These are phyloP conservation scores for Drosophila pseudotalamancana DNA, from an alignment of 2,888 invertebrate genomes.

Conservation along the genomic window DNA sequence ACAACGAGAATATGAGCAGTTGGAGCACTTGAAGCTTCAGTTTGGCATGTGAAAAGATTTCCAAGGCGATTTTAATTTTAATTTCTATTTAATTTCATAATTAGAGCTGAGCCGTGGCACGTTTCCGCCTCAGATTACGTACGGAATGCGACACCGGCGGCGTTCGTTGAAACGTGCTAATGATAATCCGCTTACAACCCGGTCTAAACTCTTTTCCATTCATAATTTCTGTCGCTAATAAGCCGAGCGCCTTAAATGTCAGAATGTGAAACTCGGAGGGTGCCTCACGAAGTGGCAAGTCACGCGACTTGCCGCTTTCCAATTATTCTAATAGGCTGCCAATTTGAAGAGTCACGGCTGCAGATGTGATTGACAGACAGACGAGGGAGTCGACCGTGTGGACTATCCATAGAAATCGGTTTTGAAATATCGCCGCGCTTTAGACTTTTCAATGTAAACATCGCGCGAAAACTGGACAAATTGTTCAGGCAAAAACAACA, in stretches of 20 bases:
- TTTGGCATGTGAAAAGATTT: slow-evolving; percentile 30
- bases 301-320: slow-evolving; percentile 41
- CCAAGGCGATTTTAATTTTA: slow-evolving; percentile 54
- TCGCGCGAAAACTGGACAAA: slow-evolving; percentile 71
- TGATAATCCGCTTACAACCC: slow-evolving; percentile 61
- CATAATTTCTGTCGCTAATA: slow-evolving; percentile 62
- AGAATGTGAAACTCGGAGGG: slow-evolving; percentile 10
- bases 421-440: slow-evolving; percentile 64
- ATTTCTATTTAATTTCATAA: slow-evolving; percentile 75
- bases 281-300: slow-evolving; percentile 28
- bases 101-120: slow-evolving; percentile 66
- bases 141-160: slow-evolving; percentile 49
- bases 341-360: slow-evolving; percentile 38
- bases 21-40: slow-evolving; percentile 8
- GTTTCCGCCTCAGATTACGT: slow-evolving; percentile 55
- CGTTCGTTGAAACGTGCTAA: slow-evolving; percentile 47
- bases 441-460: slow-evolving; percentile 69
- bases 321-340: slow-evolving; percentile 50
- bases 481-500: slow-evolving; percentile 68
- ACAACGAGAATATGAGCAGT: slow-evolving; percentile 30
- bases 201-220: slow-evolving; percentile 50
- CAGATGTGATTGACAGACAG: slow-evolving; percentile 29
- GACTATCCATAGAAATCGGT: slow-evolving; percentile 28
- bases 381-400: background rate
- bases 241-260: slow-evolving; percentile 12